Percentiles rank a stretch among this genome's conserved stretches.
These are phyloP conservation scores for Allolobophora icterica DNA, from an alignment of 2,888 invertebrate genomes.

Conservation along the genomic window DNA sequence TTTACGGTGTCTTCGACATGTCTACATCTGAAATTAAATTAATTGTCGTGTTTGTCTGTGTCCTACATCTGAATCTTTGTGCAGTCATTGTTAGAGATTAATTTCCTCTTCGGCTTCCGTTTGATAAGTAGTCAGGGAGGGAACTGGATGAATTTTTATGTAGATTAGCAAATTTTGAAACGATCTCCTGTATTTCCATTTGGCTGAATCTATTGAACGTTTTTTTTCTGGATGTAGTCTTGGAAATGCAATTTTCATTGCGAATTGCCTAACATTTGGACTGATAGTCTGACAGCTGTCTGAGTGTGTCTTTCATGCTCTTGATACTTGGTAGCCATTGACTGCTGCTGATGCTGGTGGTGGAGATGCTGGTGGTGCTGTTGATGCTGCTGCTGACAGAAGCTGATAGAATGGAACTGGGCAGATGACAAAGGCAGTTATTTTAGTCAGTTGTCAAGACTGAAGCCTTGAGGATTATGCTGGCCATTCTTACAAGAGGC, in stretches of 20 bases:
- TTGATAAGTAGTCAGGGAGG: background rate
- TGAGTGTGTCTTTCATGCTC: background rate
- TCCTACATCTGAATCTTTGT: background rate
- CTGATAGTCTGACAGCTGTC: background rate
- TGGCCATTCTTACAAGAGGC: background rate
- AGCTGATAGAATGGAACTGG: background rate
- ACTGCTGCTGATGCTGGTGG: background rate
- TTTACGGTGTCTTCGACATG: background rate
- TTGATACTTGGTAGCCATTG: background rate
- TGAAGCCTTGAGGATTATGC: background rate
- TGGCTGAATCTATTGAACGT: background rate
- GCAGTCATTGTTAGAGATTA: background rate
- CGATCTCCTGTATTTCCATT: background rate
- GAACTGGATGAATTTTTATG: background rate
- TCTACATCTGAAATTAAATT: background rate
- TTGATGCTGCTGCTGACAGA: conserved; percentile 8
- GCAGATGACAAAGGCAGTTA: conserved; percentile 17
- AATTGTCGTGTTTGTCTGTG: background rate
- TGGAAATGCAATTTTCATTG: conserved; percentile 2
- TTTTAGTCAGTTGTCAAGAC: background rate
- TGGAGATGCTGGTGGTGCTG: background rate
- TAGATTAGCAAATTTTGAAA: background rate
- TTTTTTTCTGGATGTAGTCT: conserved; percentile 6
- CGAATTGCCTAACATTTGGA: background rate
- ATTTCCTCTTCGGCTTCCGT: background rate